A percentile compares a stretch with the other conserved stretches of the same genome.
phyloP scores from a whole-genome alignment of 1,140 invertebrate species.

The Megalopta genalis region DNA sequence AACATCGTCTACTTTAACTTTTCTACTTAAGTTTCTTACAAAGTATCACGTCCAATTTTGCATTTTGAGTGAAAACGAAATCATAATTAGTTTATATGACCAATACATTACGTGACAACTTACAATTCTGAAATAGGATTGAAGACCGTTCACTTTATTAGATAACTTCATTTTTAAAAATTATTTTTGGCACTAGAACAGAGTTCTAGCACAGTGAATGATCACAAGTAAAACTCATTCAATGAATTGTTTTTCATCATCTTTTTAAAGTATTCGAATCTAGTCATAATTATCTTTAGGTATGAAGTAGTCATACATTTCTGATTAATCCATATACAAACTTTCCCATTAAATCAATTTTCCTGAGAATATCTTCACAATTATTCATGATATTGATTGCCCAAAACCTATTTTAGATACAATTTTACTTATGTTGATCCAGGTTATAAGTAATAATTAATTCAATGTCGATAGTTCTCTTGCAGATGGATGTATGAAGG shows the following conservation, averaged over 20 bases:
- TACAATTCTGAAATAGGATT: slow-evolving; percentile 21
- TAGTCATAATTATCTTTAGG: background rate
- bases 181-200: slow-evolving; percentile 6
- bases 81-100: background rate
- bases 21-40: slow-evolving; percentile 3
- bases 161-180: background rate
- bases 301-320: background rate
- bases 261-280: slow-evolving; percentile 14
- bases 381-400: no score
- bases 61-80: background rate
- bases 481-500: no score
- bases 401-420: no score
- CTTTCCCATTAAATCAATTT: no score
- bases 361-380: no score
- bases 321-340: no score
- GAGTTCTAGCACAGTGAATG: slow-evolving; percentile 4
- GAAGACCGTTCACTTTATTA: background rate
- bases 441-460: no score
- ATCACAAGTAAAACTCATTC: background rate
- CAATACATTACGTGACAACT: background rate
- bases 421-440: no score
- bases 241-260: background rate
- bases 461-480: no score
- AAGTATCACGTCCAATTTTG: slow-evolving; percentile 10
- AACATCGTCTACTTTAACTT: slow-evolving; percentile 8